Percentiles rank a stretch among this genome's conserved stretches.
Conservation (phyloP, 2,888 invertebrate species). For the Lycaena phlaeas region DNA sequence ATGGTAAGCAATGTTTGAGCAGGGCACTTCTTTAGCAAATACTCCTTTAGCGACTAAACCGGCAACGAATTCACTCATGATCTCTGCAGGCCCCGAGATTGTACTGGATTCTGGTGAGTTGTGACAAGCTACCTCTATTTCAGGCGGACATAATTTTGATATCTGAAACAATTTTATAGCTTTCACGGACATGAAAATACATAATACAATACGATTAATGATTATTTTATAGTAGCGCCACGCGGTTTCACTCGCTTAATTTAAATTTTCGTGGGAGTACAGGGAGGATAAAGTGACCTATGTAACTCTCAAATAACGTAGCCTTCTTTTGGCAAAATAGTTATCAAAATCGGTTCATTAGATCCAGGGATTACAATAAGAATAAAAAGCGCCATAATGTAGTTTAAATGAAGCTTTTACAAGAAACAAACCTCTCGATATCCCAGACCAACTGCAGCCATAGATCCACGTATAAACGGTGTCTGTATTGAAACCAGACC, state of each 20-base stretch:
- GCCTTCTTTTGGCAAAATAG: too few relatives aligned
- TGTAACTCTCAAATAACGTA: too few relatives aligned
- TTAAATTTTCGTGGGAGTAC: too few relatives aligned
- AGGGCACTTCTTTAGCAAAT: conserved; percentile 53
- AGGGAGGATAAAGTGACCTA: too few relatives aligned
- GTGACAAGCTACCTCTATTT: conserved; percentile 84
- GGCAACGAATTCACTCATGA: conserved; percentile 71
- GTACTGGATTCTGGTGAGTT: conserved; percentile 84
- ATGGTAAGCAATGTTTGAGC: conserved; percentile 90
- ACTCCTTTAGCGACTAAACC: conserved; percentile 39
- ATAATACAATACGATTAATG: too few relatives aligned
- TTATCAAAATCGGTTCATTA: too few relatives aligned
- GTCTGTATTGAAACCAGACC: conserved; percentile 78
- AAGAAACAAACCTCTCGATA: conserved; percentile 12
- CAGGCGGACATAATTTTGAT: conserved; percentile 54
- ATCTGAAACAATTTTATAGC: conserved; percentile 27
- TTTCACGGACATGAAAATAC: too few relatives aligned
- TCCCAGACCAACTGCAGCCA: conserved; percentile 85
- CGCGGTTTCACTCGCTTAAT: too few relatives aligned
- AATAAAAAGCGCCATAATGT: neutral
- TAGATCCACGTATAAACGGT: conserved; percentile 77
- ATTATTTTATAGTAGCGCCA: too few relatives aligned
- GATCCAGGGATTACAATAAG: too few relatives aligned
- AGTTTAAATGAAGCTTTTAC: neutral
- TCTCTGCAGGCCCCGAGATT: conserved; percentile 80